phyloP scores from a whole-genome alignment of 2,113 vertebrate species.

The Pterophyllum scalare region DNA sequence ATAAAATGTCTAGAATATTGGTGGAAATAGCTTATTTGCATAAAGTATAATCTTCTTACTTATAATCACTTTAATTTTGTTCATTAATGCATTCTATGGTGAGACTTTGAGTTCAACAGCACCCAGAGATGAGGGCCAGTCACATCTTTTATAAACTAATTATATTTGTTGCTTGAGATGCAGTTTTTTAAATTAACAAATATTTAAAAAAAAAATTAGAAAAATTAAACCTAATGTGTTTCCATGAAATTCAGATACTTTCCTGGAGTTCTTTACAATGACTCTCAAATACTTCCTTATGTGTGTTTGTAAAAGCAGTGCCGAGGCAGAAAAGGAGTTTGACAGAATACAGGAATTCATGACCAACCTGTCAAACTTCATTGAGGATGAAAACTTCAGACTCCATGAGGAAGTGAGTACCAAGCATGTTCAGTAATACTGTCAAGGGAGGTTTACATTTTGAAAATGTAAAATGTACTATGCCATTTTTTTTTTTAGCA shows the following conservation, averaged over 20 bases:
- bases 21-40: neutral
- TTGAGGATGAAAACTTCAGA: constrained; percentile 69
- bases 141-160: neutral
- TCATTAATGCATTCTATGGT: too few species aligned
- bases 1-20: neutral
- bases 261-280: neutral
- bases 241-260: neutral
- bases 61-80: too few species aligned
- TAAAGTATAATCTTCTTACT: too few species aligned
- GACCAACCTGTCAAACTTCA: constrained; percentile 63
- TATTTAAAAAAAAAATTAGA: neutral
- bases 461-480: neutral
- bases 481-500: neutral
- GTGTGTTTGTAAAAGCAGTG: constrained; percentile 56
- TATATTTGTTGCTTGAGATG: neutral
- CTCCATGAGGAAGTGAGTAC: constrained; percentile 73
- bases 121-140: too few species aligned
- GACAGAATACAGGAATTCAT: constrained; percentile 62
- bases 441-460: neutral
- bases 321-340: constrained; percentile 46
- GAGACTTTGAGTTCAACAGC: too few species aligned
- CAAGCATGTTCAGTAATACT: neutral
- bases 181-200: neutral
- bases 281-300: neutral
- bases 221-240: rapidly evolving